Evolutionary conservation across 2,797 vertebrate genomes (phyloP).

Genomic region (Gymnodraco acuticeps): DNA sequence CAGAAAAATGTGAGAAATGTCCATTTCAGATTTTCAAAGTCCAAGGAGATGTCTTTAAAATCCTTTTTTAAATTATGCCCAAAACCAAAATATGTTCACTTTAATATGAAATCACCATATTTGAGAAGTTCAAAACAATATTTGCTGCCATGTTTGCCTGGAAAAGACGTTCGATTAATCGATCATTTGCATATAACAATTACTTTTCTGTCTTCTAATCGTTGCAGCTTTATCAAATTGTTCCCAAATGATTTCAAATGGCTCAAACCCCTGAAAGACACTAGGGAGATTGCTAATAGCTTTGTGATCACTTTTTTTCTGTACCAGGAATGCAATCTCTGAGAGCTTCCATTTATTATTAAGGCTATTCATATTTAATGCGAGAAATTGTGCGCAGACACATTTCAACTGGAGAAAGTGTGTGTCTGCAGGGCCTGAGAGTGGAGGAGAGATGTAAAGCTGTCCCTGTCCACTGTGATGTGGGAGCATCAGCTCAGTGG

Average conservation of each 20-base stretch:
- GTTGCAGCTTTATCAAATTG: background rate
- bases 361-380: slow-evolving; percentile 82
- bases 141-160: no score
- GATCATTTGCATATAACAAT: no score
- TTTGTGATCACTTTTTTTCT: slow-evolving; percentile 55
- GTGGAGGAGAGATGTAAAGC: slow-evolving; percentile 47
- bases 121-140: no score
- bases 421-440: slow-evolving; percentile 52
- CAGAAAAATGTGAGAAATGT: no score
- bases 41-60: no score
- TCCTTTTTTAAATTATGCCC: no score
- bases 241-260: slow-evolving; percentile 26
- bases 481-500: slow-evolving; percentile 60
- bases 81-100: no score
- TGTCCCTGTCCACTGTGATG: slow-evolving; percentile 58
- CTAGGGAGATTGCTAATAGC: slow-evolving; percentile 19
- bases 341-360: slow-evolving; percentile 74
- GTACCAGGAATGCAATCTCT: slow-evolving; percentile 50
- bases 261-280: slow-evolving; percentile 20
- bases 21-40: no score
- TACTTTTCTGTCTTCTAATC: no score
- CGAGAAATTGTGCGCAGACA: slow-evolving; percentile 55
- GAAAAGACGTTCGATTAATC: no score
- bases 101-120: no score
- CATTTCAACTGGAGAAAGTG: slow-evolving; percentile 54